Evolutionary conservation across 2,113 vertebrate genomes (phyloP), one percentile per base, ranked within the genome.

Genomic region (Tragelaphus imberbis): DNA sequence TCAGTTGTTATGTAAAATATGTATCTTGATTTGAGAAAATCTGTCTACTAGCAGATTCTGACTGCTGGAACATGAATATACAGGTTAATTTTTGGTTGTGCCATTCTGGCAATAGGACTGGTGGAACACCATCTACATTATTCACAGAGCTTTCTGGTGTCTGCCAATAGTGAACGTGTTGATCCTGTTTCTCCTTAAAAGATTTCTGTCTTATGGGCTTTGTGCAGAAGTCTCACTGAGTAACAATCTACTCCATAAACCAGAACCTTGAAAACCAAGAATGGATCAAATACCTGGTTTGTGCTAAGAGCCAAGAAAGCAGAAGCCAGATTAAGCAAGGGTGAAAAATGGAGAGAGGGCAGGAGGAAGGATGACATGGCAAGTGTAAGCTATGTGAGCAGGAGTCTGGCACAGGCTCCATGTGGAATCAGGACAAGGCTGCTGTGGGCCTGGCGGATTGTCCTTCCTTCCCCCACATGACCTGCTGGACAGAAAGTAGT

Each of bases 1-100:
- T 98, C 88, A 97, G 94, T 61, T 94, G 58, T 91, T 96, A 88
- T 90, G n/a, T 92, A 92, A 97, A 97, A 97, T 97, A 86, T 98
- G 90, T 96, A 86, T 84, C 68, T 96, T 94, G 77, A 96, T 89
- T 96, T 92, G 84, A 96, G 90, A 96, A 93, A 92, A 75, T 90
- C 28, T 87, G 58, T 82, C 86, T 97, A 81, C 90, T 90, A 97
- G 81, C 16, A 91, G 77, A 89, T 96, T 97, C 40, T 94, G 55
- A 95, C 82, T 91, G 63, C 86, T 96, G 58, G 84, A 95, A 95
- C 58, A 49, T 27, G 75, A 89, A 95, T 92, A 81, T 95, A 94
- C 86, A 94, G 94, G 94, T 94, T 97, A 92, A 92, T 94, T 95
- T 92, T 75, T 96, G 92, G 92, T 92, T 94, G 91, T 80, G 53